phyloP scores from a whole-genome alignment of 2,888 invertebrate species.

The Perizoma affinitatum region DNA sequence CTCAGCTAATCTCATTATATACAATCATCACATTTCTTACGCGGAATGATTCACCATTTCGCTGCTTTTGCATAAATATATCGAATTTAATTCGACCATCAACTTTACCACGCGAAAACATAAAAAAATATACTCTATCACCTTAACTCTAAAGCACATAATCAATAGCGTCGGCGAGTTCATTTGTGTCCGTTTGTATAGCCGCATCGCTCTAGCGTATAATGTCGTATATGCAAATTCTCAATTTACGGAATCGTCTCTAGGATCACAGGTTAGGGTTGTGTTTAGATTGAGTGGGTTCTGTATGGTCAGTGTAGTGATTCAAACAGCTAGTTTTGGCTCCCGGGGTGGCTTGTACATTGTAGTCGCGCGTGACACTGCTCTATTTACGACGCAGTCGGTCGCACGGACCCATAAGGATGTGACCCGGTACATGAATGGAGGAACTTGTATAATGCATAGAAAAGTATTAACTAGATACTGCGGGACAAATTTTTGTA shows the following conservation, averaged over 20 bases:
- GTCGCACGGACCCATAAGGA: slow-evolving; percentile 61
- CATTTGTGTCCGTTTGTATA: slow-evolving; percentile 29
- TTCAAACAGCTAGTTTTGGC: slow-evolving; percentile 76
- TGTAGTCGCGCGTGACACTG: slow-evolving; percentile 80
- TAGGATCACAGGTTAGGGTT: slow-evolving; percentile 35
- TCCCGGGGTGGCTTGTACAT: slow-evolving; percentile 81
- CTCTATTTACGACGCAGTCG: slow-evolving; percentile 76
- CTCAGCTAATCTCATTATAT: slow-evolving; percentile 38
- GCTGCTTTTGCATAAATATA: slow-evolving; percentile 42
- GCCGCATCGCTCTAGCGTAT: slow-evolving; percentile 7
- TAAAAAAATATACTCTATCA: slow-evolving; percentile 20
- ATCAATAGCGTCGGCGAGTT: slow-evolving; percentile 6
- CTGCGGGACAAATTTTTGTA: no score
- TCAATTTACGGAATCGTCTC: slow-evolving; percentile 23
- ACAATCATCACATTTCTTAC: slow-evolving; percentile 62
- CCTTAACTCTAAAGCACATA: slow-evolving; percentile 10
- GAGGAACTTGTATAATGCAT: slow-evolving; percentile 7
- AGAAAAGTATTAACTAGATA: neutral
- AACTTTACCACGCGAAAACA: slow-evolving; percentile 20
- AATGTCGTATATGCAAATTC: slow-evolving; percentile 30
- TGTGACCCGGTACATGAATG: slow-evolving; percentile 51
- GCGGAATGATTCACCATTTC: slow-evolving; percentile 67
- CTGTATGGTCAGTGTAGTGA: slow-evolving; percentile 55
- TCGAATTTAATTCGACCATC: slow-evolving; percentile 39
- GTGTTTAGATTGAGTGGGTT: slow-evolving; percentile 35